Evolutionary conservation across 2,113 vertebrate genomes (phyloP), one percentile per base, ranked within the genome.

Genomic region (Machaerirhynchus nigripectus): DNA sequence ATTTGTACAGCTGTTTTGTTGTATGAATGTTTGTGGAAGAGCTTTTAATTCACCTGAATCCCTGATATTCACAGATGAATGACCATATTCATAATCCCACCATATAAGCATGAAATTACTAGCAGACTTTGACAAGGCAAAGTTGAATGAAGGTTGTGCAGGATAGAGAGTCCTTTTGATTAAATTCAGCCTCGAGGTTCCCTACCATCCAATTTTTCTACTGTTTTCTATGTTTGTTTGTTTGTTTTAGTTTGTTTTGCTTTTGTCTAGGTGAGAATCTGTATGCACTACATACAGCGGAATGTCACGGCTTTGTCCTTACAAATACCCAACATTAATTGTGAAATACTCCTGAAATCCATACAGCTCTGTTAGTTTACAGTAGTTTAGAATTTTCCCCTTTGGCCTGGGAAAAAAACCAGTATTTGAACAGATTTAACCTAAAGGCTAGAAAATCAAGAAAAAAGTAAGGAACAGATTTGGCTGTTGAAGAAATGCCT

Each of bases 41-140:
- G 85, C 42, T 96, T 96, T 94, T 94, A 95, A 83, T 90, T 96
- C 90, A 96, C 94, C 90, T 90, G 82, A 92, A 96, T 92, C 79
- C 59, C 55, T 95, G 95, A 94, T 95, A 94, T 94, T 97, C 88
- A 94, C 83, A 92, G 79, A 57, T 77, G 88, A 86, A 77, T 67
- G 55, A 53, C 33, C 19, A 24, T 88, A 94, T 95, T 88, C 83
- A 90, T 92, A 95, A 95, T 92, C 35, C 59, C 16, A 52, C 37
- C 59, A 42, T 37, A 93, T 83, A 90, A 93, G 92, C 85, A 95
- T 74, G 75, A 90, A 96, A 94, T 92, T 92, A 85, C 55, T 69
- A 93, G 31, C 19, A 61, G 63, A 88, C 55, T 83, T 85, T 92
- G 85, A 74, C 83, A 92, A 57, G 31, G 23, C 46, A 93, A 96